Base-by-base conservation (phyloP, 2,888 invertebrate genomes). In the Venusia cambrica region DNA sequence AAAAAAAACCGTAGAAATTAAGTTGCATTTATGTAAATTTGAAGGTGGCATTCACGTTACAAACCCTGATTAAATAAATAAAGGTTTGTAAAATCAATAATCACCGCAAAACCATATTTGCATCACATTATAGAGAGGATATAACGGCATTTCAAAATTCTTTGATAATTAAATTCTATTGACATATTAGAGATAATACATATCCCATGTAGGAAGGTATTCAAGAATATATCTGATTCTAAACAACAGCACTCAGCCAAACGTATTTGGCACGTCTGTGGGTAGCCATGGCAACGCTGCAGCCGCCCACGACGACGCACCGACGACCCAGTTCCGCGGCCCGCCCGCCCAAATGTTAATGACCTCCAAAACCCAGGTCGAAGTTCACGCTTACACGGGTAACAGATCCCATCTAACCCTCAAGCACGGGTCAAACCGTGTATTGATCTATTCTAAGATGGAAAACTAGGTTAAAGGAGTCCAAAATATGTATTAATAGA, bases 281-380 rank as follows among this genome's bases (percentile, higher is more conserved):
- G 64, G 84, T 81, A 45, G 55, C 57, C 62, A 77, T 73, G 62
- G 55, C 68, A 65, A 80, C 78, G 69, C 61, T 83, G 83, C 81
- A 81, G 57, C 50, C 65, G 54, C 53, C 52, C 27, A 28, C 66
- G 59, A 28, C 66, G 59, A 63, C 77, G 77, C 76, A 75, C 66
- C 74, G 27, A 18, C 42, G 84, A 80, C 84, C 84, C 54, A 84
- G 65, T 79, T 77, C 53, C 61, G 59, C 62, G 68, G 54, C 73
- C 75, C 69, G 63, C 63, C 69, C 72, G 70, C 73, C 76, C 75
- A 85, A 87, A 87, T 87, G 85, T 87, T 87, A 87, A 87, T 87
- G 85, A 87, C 85, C 85, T 85, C 85, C 81, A 87, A 87, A 84
- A 78, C 76, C 79, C 77, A 73, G 85, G 85, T 83, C 85, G 84